Evolutionary conservation across 2,888 invertebrate genomes (phyloP).

Genomic region (Tenodera sinensis): DNA sequence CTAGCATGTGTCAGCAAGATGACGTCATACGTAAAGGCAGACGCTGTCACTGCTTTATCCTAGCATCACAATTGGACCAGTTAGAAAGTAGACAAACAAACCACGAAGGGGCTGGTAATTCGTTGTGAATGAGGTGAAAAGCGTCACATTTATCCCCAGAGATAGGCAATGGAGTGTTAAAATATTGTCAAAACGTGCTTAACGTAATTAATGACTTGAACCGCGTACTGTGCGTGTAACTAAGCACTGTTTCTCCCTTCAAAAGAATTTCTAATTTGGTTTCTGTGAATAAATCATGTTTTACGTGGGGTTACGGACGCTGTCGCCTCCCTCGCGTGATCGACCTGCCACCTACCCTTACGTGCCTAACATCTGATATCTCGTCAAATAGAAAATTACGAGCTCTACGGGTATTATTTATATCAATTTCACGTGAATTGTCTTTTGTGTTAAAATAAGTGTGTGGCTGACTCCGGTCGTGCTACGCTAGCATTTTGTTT

Average conservation of each 20-base stretch:
- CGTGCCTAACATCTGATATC: slow-evolving; percentile 11
- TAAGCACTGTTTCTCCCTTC: background rate
- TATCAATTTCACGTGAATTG: slow-evolving; percentile 23
- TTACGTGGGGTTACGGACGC: background rate
- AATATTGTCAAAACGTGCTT: background rate
- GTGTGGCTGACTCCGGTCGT: background rate
- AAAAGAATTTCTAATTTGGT: background rate
- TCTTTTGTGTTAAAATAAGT: slow-evolving; percentile 18
- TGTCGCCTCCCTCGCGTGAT: background rate
- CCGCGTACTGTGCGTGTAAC: background rate
- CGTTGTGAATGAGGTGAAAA: background rate
- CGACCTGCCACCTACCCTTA: background rate
- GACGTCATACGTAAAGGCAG: no score
- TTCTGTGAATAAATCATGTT: background rate
- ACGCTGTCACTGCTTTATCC: no score
- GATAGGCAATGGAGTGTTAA: background rate
- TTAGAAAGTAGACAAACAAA: no score
- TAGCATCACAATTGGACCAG: no score
- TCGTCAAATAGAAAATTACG: slow-evolving; percentile 20
- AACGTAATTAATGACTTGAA: background rate
- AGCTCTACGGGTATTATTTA: slow-evolving; percentile 16
- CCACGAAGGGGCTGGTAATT: background rate
- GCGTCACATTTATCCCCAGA: background rate
- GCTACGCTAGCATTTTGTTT: background rate
- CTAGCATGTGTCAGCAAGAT: no score